These are phyloP conservation scores for Piprites chloris DNA, from an alignment of 2,113 vertebrate genomes.

Conservation along the genomic window DNA sequence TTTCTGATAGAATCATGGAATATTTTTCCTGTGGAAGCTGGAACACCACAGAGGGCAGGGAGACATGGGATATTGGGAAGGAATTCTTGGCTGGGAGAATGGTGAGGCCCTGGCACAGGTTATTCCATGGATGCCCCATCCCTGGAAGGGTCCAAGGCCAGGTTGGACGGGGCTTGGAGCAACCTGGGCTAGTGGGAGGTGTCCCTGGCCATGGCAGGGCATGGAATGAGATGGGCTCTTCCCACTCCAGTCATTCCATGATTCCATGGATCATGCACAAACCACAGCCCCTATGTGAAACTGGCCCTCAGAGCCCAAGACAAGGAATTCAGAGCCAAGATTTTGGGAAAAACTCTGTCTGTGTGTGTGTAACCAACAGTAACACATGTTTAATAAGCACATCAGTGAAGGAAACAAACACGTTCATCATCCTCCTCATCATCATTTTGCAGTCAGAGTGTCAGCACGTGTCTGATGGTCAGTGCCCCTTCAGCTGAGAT, in stretches of 20 bases:
- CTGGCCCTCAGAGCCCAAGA: not conserved
- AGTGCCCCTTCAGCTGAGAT: not conserved
- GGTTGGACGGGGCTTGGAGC: not conserved
- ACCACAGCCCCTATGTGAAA: not conserved
- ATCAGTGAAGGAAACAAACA: not conserved
- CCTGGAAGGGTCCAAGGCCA: not conserved
- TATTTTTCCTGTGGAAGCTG: not conserved
- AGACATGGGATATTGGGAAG: not conserved
- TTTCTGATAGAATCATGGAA: not conserved
- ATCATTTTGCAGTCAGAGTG: not conserved
- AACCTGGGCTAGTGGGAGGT: not conserved
- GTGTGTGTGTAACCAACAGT: not conserved
- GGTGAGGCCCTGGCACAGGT: not conserved
- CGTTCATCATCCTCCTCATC: not conserved
- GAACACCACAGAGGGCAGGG: not conserved
- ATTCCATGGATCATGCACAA: not conserved
- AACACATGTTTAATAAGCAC: not conserved
- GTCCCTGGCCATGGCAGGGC: not conserved
- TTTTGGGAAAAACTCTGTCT: not conserved
- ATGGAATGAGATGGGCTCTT: not conserved
- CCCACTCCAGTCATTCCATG: not conserved
- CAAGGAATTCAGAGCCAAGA: not conserved
- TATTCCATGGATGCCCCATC: not conserved
- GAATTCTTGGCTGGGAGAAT: not conserved
- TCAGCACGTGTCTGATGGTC: not conserved